Conservation (phyloP, 2,113 vertebrate species). For the Crotophaga sulcirostris region DNA sequence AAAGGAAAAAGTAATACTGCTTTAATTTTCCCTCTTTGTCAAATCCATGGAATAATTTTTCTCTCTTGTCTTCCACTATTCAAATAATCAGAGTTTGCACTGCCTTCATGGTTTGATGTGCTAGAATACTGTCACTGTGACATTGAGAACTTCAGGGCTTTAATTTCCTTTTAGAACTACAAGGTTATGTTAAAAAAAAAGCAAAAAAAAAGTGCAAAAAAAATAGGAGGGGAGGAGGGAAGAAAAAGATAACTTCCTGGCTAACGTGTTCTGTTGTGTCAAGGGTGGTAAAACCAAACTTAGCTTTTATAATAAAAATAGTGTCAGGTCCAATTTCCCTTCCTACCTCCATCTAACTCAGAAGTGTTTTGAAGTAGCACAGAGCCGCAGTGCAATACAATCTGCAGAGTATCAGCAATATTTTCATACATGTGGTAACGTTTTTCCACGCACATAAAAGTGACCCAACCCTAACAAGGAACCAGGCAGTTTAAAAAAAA, state of each 20-base stretch:
- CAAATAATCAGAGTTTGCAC: not conserved
- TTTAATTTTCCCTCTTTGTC: not conserved
- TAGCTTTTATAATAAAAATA: conserved; percentile 87
- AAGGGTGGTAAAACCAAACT: conserved; percentile 74
- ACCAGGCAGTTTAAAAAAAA: conserved; percentile 74
- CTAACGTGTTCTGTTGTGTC: conserved; percentile 40
- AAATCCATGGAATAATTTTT: not conserved
- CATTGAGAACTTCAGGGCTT: not conserved
- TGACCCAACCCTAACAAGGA: conserved; percentile 75
- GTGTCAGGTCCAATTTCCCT: conserved; percentile 87
- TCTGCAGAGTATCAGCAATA: conserved; percentile 84
- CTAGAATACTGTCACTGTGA: not conserved
- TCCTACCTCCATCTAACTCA: conserved; percentile 73
- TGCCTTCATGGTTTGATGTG: not conserved
- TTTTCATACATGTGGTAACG: conserved; percentile 90
- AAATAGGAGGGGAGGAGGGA: not conserved
- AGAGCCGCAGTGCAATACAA: conserved; percentile 69
- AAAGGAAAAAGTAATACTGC: not conserved
- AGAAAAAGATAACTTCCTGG: not conserved
- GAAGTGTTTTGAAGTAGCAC: conserved; percentile 82
- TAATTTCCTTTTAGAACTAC: not conserved
- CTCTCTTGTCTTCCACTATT: not conserved
- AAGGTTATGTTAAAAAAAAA: not conserved
- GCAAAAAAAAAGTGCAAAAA: too few species aligned
- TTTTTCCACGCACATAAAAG: conserved; percentile 87